phyloP scores from a whole-genome alignment of 1,140 invertebrate species.

The Drosophila tropicalis region DNA sequence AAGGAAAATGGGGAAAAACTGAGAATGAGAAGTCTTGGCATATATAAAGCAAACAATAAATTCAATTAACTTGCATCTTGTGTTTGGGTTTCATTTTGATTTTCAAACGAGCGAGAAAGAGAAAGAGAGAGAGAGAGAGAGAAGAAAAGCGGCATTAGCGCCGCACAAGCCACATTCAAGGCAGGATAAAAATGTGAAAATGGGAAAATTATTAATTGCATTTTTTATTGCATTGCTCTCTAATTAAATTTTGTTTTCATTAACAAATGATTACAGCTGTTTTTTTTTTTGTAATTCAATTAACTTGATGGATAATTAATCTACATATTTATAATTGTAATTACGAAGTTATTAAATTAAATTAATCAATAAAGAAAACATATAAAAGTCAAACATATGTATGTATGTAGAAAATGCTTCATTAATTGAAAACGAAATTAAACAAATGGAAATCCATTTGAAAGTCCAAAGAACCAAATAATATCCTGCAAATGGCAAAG shows the following conservation, averaged over 20 bases:
- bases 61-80: slow-evolving; percentile 54
- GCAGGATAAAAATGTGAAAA: slow-evolving; percentile 45
- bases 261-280: slow-evolving; percentile 12
- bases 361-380: neutral
- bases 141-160: slow-evolving; percentile 32
- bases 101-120: slow-evolving; percentile 29
- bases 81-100: slow-evolving; percentile 26
- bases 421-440: too few relatives aligned
- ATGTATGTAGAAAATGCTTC: neutral
- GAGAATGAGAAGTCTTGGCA: slow-evolving; percentile 33
- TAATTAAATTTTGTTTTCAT: slow-evolving; percentile 16
- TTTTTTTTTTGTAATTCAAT: neutral
- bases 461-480: too few relatives aligned
- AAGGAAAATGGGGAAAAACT: slow-evolving; percentile 33
- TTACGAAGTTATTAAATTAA: slow-evolving; percentile 1
- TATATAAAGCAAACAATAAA: slow-evolving; percentile 49
- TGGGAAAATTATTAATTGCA: slow-evolving; percentile 30
- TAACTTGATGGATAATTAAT: neutral
- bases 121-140: slow-evolving; percentile 21
- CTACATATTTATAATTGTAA: neutral
- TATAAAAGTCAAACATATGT: neutral
- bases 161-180: neutral
- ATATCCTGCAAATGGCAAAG: too few relatives aligned
- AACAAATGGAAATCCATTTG: too few relatives aligned
- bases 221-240: slow-evolving; percentile 11